Base-by-base conservation (phyloP, 1,140 invertebrate species). In the Drosophila arizonae region DNA sequence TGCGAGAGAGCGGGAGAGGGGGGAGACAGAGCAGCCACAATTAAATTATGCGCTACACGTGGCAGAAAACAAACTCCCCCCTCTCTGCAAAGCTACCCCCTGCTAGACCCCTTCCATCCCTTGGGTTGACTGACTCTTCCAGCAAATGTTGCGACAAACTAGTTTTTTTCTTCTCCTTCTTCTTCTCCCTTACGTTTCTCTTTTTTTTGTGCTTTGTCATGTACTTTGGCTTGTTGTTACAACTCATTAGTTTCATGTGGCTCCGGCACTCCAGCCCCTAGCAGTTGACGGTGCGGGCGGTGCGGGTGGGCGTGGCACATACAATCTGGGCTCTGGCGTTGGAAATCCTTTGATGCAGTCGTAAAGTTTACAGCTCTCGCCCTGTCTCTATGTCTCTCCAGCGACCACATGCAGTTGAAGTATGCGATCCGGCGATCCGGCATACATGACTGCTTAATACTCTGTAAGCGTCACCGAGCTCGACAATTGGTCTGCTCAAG, bases 211-310 rank as follows among this genome's bases (percentile, higher is more conserved):
- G 55, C 51, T 61, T 79, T 77, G 70, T 58, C 76, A 63, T 79
- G 77, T 81, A 64, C 63, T 72, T 55, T 67, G 63, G 74, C 78
- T 81, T 81, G 78, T 81, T 81, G 78, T 81, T 77, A 81, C 79
- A 81, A 81, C 79, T 81, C 78, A 81, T 81, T 81, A 81, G 79
- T 77, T 81, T 77, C 79, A 69, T 76, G 79, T 77, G 55, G 69
- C 67, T 48, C 68, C 65, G 46, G 52, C 60, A 55, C 58, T 46
- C 17, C 10, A 46, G 26, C 57, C 11, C 17, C 11, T 13, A 8
- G 43, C 21, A 17, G 17, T 17, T 17, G 17, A 21, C 2, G 30
- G 30, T 17, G 17, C 17, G 17, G 17, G 0, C 17, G 17, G 17
- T 17, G 54, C 1, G 36, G 1, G 17, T 21, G 36, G 54, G 36